Evolutionary conservation across 1,140 invertebrate genomes (phyloP).

Genomic region (Aphaenogaster rudis): DNA sequence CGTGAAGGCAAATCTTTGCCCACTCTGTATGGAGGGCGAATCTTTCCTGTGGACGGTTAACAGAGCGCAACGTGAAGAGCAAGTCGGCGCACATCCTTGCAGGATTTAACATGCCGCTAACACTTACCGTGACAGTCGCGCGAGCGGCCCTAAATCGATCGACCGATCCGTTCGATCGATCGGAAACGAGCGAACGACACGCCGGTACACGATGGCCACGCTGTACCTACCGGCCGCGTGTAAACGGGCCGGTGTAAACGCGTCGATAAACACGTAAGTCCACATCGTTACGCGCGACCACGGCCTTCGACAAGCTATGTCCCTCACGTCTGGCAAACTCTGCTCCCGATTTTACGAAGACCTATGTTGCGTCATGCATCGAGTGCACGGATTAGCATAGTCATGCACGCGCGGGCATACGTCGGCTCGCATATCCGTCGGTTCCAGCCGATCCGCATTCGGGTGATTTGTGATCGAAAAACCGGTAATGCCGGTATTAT

Average conservation of each 20-base stretch:
- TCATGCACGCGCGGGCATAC: conserved; percentile 40
- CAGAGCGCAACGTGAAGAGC: conserved; percentile 5
- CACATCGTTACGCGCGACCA: conserved; percentile 77
- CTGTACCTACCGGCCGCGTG: conserved; percentile 55
- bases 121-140: conserved; percentile 9
- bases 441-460: neutral
- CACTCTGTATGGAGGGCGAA: neutral
- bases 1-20: neutral
- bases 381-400: conserved; percentile 64
- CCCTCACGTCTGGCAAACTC: conserved; percentile 68
- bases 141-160: conserved; percentile 46
- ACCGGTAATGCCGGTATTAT: conserved; percentile 8
- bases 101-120: conserved; percentile 61
- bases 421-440: conserved; percentile 26
- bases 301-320: conserved; percentile 68
- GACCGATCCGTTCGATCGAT: conserved; percentile 42
- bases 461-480: conserved; percentile 40
- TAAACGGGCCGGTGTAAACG: conserved; percentile 73
- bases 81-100: conserved; percentile 37
- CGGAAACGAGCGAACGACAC: conserved; percentile 37
- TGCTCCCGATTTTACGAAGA: conserved; percentile 71
- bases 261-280: conserved; percentile 77
- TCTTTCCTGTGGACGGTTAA: neutral
- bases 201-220: conserved; percentile 26
- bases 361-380: conserved; percentile 59